Evolutionary conservation across 2,888 invertebrate genomes (phyloP).

Genomic region (Cephus pulcher): DNA sequence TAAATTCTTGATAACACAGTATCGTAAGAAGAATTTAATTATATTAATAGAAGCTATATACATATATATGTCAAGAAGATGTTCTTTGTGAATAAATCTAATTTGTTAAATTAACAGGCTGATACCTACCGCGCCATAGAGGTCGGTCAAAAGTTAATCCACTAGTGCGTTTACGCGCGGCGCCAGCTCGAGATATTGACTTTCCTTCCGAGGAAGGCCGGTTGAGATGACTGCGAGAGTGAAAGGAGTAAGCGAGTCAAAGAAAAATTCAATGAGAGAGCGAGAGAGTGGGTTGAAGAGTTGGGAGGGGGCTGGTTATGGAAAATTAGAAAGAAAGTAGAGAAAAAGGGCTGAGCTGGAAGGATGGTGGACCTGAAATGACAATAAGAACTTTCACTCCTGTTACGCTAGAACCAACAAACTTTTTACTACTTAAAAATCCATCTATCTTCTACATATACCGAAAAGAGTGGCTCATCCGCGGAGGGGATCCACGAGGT

Average conservation of each 20-base stretch:
- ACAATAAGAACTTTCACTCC: constrained; percentile 17
- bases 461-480: background rate
- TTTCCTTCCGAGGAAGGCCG: background rate
- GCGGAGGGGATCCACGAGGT: background rate
- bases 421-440: constrained; percentile 17
- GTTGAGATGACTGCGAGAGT: background rate
- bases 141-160: background rate
- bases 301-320: background rate
- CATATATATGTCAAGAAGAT: too few relatives aligned
- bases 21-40: background rate
- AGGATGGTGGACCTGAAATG: background rate
- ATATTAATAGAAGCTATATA: background rate
- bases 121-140: background rate
- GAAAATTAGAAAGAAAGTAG: background rate
- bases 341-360: background rate
- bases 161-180: background rate
- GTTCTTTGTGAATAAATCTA: background rate
- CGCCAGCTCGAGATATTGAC: background rate
- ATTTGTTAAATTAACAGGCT: background rate
- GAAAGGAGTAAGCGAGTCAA: background rate
- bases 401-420: constrained; percentile 15
- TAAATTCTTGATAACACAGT: background rate
- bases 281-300: background rate
- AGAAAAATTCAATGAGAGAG: background rate
- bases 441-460: constrained; percentile 14